Evolutionary conservation across 2,113 vertebrate genomes (phyloP).

Genomic region (Pangasianodon hypophthalmus): DNA sequence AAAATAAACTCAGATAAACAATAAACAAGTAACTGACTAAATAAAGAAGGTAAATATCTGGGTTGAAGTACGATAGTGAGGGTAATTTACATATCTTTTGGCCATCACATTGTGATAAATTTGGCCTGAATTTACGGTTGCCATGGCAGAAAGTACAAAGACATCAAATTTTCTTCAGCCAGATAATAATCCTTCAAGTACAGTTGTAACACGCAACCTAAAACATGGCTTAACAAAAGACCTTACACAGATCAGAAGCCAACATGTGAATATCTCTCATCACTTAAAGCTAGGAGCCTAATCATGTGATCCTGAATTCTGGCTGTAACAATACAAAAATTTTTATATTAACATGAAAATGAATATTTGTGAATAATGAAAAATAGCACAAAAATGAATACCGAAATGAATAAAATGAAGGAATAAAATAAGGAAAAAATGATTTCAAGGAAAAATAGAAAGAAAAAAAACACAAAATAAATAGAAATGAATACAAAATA

Average conservation of each 20-base stretch:
- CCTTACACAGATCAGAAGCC: background rate
- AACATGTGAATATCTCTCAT: background rate
- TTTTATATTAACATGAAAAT: background rate
- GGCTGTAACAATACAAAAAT: background rate
- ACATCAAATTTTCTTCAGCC: background rate
- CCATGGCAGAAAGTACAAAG: background rate
- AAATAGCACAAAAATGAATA: background rate
- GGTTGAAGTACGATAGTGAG: background rate
- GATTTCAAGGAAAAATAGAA: background rate
- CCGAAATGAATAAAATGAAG: background rate
- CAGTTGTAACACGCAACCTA: background rate
- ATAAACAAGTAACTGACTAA: background rate
- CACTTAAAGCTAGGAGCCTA: too few species aligned
- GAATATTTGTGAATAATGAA: background rate
- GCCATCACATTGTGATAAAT: background rate
- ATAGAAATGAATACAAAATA: background rate
- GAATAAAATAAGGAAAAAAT: background rate
- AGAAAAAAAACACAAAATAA: background rate
- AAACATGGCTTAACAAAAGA: background rate
- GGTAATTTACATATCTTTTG: background rate
- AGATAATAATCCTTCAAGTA: background rate
- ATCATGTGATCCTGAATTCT: background rate
- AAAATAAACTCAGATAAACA: conserved; percentile 9
- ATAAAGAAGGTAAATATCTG: background rate
- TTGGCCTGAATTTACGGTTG: background rate